These are phyloP conservation scores for Spondyliosoma cantharus DNA, from an alignment of 2,797 vertebrate genomes.

Conservation along the genomic window DNA sequence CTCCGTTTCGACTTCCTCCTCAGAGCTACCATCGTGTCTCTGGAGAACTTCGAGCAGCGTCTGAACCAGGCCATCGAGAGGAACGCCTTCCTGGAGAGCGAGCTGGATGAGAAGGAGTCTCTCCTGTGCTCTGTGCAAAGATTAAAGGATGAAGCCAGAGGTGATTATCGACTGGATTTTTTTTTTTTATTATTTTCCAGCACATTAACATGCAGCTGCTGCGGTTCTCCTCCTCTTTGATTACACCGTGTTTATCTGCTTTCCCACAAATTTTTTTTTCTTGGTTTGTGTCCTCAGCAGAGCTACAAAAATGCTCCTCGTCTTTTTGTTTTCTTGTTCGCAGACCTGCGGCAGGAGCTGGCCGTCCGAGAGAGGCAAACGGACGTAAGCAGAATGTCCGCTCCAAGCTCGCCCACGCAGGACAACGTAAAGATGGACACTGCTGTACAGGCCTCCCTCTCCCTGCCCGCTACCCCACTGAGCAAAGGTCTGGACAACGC, in stretches of 20 bases:
- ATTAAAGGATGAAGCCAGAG: conserved; percentile 97
- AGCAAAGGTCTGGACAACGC: conserved; percentile 92
- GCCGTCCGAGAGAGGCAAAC: conserved; percentile 93
- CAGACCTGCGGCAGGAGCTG: conserved; percentile 95
- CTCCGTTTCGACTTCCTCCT: rapidly evolving
- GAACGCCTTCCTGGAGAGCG: conserved; percentile 98
- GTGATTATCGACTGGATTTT: conserved; percentile 70
- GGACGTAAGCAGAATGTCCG: conserved; percentile 91
- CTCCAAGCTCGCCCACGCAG: conserved; percentile 92
- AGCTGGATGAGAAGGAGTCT: conserved; percentile 97
- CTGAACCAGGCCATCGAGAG: conserved; percentile 98
- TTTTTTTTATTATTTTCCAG: too few species aligned
- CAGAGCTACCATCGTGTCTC: conserved; percentile 95
- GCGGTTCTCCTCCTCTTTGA: background rate
- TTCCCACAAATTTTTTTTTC: background rate
- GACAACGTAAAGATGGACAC: conserved; percentile 93
- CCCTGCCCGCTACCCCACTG: conserved; percentile 93
- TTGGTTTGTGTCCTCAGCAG: background rate
- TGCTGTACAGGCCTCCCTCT: conserved; percentile 91
- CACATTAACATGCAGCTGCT: conserved; percentile 24
- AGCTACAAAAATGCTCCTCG: background rate
- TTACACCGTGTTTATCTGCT: background rate
- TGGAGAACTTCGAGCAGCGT: conserved; percentile 98
- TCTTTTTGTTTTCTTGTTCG: background rate
- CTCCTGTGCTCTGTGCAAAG: conserved; percentile 95